A percentile compares a stretch with the other conserved stretches of the same genome.
Evolutionary conservation across 2,888 invertebrate species (phyloP).

Genomic region (Rutpela maculata): DNA sequence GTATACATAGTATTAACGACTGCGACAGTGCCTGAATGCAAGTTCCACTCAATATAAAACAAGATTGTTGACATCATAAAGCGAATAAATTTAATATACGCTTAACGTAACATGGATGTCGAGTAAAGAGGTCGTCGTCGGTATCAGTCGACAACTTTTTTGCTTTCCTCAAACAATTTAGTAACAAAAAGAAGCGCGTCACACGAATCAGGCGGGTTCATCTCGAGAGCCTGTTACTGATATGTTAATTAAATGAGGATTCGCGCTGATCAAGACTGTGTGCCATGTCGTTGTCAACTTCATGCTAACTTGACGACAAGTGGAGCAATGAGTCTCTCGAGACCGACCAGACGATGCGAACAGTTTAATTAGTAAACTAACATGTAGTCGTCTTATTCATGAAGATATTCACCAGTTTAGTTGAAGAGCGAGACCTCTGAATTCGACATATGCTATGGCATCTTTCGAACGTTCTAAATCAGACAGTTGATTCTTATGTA

Average conservation of each 20-base stretch:
- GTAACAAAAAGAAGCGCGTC: neutral
- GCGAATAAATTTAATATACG: too few relatives aligned
- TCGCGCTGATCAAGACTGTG: slow-evolving; percentile 40
- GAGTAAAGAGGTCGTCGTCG: too few relatives aligned
- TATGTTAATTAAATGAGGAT: slow-evolving; percentile 6
- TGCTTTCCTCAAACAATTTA: neutral
- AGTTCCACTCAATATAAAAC: too few relatives aligned
- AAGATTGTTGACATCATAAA: too few relatives aligned
- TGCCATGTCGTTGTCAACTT: slow-evolving; percentile 41
- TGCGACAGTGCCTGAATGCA: too few relatives aligned
- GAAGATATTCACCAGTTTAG: slow-evolving; percentile 39
- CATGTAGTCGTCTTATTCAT: slow-evolving; percentile 42
- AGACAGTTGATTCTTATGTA: too few relatives aligned
- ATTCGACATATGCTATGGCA: too few relatives aligned
- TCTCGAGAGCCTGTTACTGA: slow-evolving; percentile 9
- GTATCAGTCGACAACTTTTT: slow-evolving; percentile 17
- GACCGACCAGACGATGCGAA: slow-evolving; percentile 42
- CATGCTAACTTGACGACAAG: slow-evolving; percentile 15
- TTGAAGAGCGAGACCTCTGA: too few relatives aligned
- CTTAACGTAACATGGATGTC: too few relatives aligned
- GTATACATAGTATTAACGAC: too few relatives aligned
- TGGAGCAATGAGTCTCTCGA: slow-evolving; percentile 33
- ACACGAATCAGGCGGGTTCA: neutral
- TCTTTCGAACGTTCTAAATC: too few relatives aligned
- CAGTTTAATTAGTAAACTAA: slow-evolving; percentile 52